These are phyloP conservation scores for Falco punctatus DNA, from an alignment of 2,113 vertebrate species.

Conservation along the genomic window DNA sequence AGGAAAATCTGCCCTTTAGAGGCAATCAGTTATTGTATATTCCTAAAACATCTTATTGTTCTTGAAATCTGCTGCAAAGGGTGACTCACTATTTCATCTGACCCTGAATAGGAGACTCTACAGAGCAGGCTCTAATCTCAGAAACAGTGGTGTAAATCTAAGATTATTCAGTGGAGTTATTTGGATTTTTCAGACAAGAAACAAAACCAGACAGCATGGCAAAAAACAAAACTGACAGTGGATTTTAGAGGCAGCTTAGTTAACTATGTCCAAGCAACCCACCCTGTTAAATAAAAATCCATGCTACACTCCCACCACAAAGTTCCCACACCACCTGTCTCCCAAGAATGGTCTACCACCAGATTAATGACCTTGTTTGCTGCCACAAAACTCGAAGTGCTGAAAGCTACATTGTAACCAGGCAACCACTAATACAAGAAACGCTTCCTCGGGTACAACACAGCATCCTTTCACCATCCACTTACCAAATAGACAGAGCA, in stretches of 20 bases:
- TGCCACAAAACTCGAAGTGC: not conserved
- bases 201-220: not conserved
- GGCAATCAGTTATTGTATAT: not conserved
- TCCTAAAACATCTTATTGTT: conserved; percentile 55
- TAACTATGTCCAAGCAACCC: not conserved
- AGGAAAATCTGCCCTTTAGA: conserved; percentile 58
- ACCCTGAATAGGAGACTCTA: not conserved
- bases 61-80: not conserved
- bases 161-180: not conserved
- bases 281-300: not conserved
- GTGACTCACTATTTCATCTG: not conserved
- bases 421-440: not conserved
- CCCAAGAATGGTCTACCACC: not conserved
- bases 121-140: conserved; percentile 11
- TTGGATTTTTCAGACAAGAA: not conserved
- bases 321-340: not conserved
- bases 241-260: not conserved
- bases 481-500: conserved; percentile 76
- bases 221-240: not conserved
- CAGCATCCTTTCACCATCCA: not conserved
- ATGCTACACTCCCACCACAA: not conserved
- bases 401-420: not conserved
- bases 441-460: not conserved
- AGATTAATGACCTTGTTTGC: not conserved
- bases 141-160: not conserved